A percentile compares a stretch with the other conserved stretches of the same genome.
Conservation (phyloP, 2,888 invertebrate species). For the Ligdia adustata region DNA sequence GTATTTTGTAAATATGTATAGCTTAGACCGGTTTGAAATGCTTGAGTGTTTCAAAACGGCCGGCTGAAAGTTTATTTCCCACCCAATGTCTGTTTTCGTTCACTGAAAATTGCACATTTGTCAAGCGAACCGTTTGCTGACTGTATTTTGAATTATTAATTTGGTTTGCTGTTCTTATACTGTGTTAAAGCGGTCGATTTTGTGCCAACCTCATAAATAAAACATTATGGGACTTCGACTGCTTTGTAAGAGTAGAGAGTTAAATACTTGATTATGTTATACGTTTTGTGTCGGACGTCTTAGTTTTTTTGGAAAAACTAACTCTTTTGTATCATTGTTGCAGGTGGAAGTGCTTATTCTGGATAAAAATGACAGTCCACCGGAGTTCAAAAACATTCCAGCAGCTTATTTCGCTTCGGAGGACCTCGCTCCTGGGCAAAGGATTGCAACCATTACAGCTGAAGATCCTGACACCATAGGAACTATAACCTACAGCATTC, state of each 20-base stretch:
- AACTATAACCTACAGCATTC: constrained; percentile 88
- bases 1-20: too few species aligned
- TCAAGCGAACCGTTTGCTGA: constrained; percentile 54
- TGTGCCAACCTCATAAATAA: constrained; percentile 75
- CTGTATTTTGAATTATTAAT: constrained; percentile 83
- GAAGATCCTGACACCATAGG: constrained; percentile 94
- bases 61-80: constrained; percentile 53
- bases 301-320: constrained; percentile 7
- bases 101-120: constrained; percentile 60
- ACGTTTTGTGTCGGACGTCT: constrained; percentile 49
- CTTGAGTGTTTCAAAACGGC: constrained; percentile 45
- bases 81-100: constrained; percentile 44
- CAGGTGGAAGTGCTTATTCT: constrained; percentile 94
- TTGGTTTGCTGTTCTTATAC: constrained; percentile 74
- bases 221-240: constrained; percentile 61
- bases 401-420: constrained; percentile 91
- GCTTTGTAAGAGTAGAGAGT: constrained; percentile 58
- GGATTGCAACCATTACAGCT: constrained; percentile 90
- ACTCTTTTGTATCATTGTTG: constrained; percentile 57
- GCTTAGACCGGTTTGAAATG: constrained; percentile 38
- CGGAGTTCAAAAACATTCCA: constrained; percentile 90
- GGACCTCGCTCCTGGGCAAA: constrained; percentile 92
- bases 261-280: constrained; percentile 56
- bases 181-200: constrained; percentile 75
- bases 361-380: constrained; percentile 98